phyloP scores from a whole-genome alignment of 2,113 vertebrate species.

The Protobothrops flavoviridis region DNA sequence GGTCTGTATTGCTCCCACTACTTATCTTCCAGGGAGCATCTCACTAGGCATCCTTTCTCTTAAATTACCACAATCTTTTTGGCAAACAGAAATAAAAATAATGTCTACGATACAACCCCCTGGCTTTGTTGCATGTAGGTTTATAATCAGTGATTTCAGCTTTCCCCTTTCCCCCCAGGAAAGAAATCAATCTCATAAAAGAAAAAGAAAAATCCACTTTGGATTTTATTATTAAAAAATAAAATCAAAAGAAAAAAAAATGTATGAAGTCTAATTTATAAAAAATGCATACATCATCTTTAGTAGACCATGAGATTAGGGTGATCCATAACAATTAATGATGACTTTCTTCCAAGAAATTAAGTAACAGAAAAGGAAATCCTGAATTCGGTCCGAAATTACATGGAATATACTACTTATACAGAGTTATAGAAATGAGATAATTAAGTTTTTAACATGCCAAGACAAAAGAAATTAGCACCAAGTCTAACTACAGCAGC shows the following conservation, averaged over 20 bases:
- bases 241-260: not conserved
- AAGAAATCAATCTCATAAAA: not conserved
- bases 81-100: not conserved
- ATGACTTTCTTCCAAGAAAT: not conserved
- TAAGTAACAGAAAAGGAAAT: too few species aligned
- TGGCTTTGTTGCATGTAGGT: not conserved
- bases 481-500: too few species aligned
- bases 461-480: too few species aligned
- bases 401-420: too few species aligned
- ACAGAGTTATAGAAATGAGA: too few species aligned
- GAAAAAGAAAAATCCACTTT: not conserved
- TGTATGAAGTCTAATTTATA: not conserved
- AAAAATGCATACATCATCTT: not conserved
- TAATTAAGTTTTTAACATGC: too few species aligned
- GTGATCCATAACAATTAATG: not conserved
- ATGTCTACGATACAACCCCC: not conserved
- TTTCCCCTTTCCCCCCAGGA: not conserved
- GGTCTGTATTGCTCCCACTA: not conserved
- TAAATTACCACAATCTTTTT: not conserved
- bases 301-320: not conserved
- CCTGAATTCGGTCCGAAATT: too few species aligned
- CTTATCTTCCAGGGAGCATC: not conserved
- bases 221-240: not conserved
- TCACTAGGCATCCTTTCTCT: not conserved
- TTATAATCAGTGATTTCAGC: not conserved